Evolutionary conservation across 2,888 invertebrate genomes (phyloP), one percentile per base, ranked within the genome.

Genomic region (Nemotelus nigrinus): DNA sequence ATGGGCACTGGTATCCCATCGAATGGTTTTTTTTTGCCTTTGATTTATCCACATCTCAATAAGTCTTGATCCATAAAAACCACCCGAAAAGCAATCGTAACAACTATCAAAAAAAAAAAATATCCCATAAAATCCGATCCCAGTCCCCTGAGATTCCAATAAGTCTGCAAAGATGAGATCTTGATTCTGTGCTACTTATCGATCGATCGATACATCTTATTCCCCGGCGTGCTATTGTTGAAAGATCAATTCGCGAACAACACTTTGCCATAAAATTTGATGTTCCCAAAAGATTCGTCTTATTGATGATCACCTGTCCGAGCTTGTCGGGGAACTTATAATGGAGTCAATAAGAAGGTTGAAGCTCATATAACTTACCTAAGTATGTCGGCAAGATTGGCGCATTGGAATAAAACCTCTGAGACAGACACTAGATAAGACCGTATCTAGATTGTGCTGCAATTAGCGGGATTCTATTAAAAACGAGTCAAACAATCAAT

Each of bases 131-230:
- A 25, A 25, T 25, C 25, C 25, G 25, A 25, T 25, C 25, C 25
- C 25, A 67, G 48, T 60, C 60, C 25, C 47, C 60, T 63, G 50
- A 63, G 74, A 74, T 74, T 60, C 74, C 74, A 74, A 74, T 60
- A 74, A 48, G 74, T 74, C 74, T 74, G 60, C 74, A 39, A 60
- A 8, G 68, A 41, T 74, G 25, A 25, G 25, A 25, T 63, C 47
- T 74, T 63, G 60, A n/a, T 60, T 74, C 60, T 74, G 47, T 74
- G 45, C 74, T 58, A 44, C 47, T 74, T 48, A 41, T 8, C 47
- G 47, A 72, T 74, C 74, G 63, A 72, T 57, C 74, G 74, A 74
- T 74, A 74, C 60, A 60, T 74, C 63, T 74, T 74, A 74, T 74
- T 60, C 63, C 43, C 39, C 48, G 41, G 70, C 48, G 48, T 60